phyloP scores from a whole-genome alignment of 1,140 invertebrate species.

The Muscidifurax raptorellus region DNA sequence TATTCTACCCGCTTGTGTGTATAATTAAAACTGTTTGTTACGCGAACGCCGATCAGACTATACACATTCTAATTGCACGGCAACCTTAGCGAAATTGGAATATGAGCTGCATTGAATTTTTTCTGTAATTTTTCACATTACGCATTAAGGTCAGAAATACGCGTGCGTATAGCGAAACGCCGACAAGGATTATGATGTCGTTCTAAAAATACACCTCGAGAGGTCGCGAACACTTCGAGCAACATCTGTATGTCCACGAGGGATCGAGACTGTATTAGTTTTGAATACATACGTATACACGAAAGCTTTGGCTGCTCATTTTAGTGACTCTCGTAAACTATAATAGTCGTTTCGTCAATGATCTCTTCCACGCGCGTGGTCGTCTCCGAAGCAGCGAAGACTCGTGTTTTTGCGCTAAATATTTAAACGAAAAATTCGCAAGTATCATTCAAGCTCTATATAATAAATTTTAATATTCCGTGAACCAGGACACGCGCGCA shows the following conservation, averaged over 20 bases:
- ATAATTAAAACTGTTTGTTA: too few species aligned
- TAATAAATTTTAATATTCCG: not conserved
- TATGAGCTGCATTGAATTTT: too few species aligned
- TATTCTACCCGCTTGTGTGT: too few species aligned
- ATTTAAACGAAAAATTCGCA: not conserved
- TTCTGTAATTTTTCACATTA: too few species aligned
- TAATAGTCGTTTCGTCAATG: too few species aligned
- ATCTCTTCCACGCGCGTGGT: too few species aligned
- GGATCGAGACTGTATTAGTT: not conserved
- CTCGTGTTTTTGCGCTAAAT: not conserved
- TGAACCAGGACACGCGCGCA: not conserved
- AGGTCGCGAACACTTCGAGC: slow-evolving; percentile 21
- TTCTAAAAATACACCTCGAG: slow-evolving; percentile 23
- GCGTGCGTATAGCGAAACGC: not conserved
- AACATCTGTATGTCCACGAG: not conserved
- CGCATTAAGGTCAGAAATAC: not conserved
- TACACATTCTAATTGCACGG: too few species aligned
- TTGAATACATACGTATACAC: not conserved
- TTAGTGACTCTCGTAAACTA: too few species aligned
- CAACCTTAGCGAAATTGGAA: too few species aligned
- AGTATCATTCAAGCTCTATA: not conserved
- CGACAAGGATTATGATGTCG: not conserved
- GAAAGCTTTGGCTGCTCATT: too few species aligned
- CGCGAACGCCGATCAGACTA: too few species aligned
- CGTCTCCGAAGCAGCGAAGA: not conserved